Conservation (phyloP, 2,113 vertebrate genomes). For the Galbula dea region DNA sequence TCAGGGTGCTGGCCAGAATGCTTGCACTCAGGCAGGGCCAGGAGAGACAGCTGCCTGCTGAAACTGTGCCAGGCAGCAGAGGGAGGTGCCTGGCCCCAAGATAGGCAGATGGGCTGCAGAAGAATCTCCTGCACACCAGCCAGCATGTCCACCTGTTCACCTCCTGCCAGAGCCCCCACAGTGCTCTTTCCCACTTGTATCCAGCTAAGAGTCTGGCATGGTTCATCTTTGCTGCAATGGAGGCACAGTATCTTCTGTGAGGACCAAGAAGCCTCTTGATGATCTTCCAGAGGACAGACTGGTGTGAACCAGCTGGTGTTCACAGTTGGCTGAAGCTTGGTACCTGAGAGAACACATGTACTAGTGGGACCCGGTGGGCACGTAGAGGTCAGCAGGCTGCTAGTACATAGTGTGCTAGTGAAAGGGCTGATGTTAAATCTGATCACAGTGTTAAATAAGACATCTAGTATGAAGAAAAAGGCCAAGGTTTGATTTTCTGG, state of each 20-base stretch:
- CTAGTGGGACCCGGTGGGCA: accelerated
- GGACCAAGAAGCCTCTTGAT: background rate
- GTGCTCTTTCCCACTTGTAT: accelerated
- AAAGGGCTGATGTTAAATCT: background rate
- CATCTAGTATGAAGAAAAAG: background rate
- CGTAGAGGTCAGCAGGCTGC: background rate
- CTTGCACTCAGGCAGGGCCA: accelerated
- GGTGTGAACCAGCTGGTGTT: background rate
- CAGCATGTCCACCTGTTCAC: accelerated
- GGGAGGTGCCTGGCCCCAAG: background rate
- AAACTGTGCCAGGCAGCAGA: background rate
- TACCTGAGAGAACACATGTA: accelerated
- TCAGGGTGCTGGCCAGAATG: accelerated
- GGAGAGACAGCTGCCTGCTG: accelerated
- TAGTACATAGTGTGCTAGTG: background rate
- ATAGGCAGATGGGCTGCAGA: background rate
- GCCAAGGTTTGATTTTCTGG: background rate
- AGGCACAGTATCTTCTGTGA: accelerated
- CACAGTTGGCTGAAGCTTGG: accelerated
- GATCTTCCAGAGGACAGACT: background rate
- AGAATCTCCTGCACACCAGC: background rate
- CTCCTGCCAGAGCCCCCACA: accelerated
- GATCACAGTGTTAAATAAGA: background rate
- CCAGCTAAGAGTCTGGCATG: background rate
- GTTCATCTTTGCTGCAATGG: background rate